Base-by-base conservation (phyloP, 2,888 invertebrate species). In the Dryobota labecula region DNA sequence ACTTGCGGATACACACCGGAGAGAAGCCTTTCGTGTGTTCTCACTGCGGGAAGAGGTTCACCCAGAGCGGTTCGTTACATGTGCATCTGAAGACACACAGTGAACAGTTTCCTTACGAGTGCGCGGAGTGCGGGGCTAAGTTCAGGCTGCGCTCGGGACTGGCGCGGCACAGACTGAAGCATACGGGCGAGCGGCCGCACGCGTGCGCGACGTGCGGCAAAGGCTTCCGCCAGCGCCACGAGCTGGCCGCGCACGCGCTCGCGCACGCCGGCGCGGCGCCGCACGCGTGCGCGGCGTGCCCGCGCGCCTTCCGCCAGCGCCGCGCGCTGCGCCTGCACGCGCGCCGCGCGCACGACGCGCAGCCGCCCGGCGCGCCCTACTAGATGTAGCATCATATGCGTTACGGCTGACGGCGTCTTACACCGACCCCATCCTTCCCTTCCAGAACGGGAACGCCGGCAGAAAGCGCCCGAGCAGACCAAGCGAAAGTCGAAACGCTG, bases 61-160 rank as follows among this genome's bases (percentile, higher is more conserved):
- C 97, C 70, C 97, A 97, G 87, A 97, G 97, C 85, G 97, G 97
- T 0, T 97, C 97, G 2, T 90, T 97, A 53, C 97, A 97, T 89
- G 97, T 97, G 33, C 97, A 97, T 86, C 94, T 96, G 65, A 96
- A 96, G 57, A 96, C 96, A 8, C 97, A 97, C 89, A 94, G 94
- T 53, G 93, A 96, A 73, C 91, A 91, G 60, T 96, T 96, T 77
- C 97, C 97, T 2, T 96, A 96, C 88, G 92, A 93, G 30, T 97
- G 97, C 90, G 93, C 94, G 0, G 96, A 96, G 77, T 97, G 97
- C 89, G 95, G 96, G 38, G 97, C 97, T 64, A 95, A 96, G 64
- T 97, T 97, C 89, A 92, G 97, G 4, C 94, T 97, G 45, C 96
- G 96, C 53, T 95, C 97, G 2, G 96, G 96, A 0, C 90, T 97